phyloP scores from a whole-genome alignment of 2,113 vertebrate genomes.

The Carollia perspicillata region DNA sequence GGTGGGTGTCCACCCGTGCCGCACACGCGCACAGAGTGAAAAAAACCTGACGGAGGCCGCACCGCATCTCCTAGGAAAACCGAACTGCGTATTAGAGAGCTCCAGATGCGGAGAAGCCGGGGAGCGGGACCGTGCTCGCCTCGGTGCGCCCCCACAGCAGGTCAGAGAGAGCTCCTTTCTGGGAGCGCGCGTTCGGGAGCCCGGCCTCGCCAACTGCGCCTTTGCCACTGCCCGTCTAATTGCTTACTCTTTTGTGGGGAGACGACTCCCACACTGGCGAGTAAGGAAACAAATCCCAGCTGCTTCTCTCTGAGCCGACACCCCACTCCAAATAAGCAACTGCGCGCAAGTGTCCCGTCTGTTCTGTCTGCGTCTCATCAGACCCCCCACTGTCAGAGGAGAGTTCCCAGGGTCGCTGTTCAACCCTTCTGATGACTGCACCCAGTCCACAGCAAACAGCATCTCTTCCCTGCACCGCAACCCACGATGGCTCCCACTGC shows the following conservation, averaged over 20 bases:
- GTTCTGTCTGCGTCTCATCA: neutral
- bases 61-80: neutral
- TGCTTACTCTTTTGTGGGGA: neutral
- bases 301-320: neutral
- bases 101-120: neutral
- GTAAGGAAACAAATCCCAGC: neutral
- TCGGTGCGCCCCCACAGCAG: accelerated
- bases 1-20: neutral
- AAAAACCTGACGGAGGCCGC: neutral
- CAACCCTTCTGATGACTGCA: neutral
- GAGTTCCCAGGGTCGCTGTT: neutral
- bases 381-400: neutral
- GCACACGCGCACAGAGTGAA: neutral
- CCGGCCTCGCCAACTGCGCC: neutral
- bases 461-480: neutral
- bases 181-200: accelerated
- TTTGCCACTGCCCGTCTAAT: neutral
- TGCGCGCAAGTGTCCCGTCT: neutral
- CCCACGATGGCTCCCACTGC: neutral
- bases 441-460: neutral
- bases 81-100: neutral
- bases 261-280: neutral
- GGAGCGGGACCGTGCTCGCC: no score
- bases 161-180: no score
- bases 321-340: neutral